Conservation (phyloP, 1,140 invertebrate genomes). For the Leptopilina boulardi region DNA sequence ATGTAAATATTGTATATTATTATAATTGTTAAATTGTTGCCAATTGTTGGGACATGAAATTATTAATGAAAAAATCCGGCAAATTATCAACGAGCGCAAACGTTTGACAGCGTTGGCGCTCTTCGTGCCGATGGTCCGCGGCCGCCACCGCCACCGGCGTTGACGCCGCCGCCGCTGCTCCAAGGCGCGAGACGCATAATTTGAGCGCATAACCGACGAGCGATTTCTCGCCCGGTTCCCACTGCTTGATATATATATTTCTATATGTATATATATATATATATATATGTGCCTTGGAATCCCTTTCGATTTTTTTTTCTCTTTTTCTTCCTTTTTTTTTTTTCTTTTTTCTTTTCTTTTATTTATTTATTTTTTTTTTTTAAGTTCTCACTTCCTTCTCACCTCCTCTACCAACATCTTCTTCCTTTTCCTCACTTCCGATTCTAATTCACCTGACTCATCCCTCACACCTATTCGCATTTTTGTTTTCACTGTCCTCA, state of each 20-base stretch:
- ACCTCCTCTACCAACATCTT: conserved; percentile 37
- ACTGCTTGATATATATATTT: conserved; percentile 32
- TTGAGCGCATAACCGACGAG: conserved; percentile 67
- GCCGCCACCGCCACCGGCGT: conserved; percentile 51
- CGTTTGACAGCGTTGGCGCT: conserved; percentile 36
- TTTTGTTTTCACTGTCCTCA: conserved; percentile 44
- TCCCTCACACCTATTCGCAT: conserved; percentile 37
- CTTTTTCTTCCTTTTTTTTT: background rate
- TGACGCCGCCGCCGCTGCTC: conserved; percentile 57
- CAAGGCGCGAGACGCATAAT: conserved; percentile 66
- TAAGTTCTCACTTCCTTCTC: conserved; percentile 27
- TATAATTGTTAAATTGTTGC: background rate
- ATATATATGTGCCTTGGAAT: background rate
- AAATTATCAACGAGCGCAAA: conserved; percentile 38
- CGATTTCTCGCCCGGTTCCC: conserved; percentile 43
- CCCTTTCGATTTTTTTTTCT: background rate
- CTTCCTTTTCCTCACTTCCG: conserved; percentile 39
- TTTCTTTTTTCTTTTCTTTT: conserved; percentile 37
- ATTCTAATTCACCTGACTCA: conserved; percentile 38
- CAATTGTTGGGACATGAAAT: background rate
- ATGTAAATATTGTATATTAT: background rate
- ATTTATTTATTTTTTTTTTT: conserved; percentile 37
- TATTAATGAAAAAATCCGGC: background rate
- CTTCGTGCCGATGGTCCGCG: conserved; percentile 37
- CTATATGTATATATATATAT: no score